Conservation (phyloP, 2,113 vertebrate species). For the Pseudorectes ferrugineus region DNA sequence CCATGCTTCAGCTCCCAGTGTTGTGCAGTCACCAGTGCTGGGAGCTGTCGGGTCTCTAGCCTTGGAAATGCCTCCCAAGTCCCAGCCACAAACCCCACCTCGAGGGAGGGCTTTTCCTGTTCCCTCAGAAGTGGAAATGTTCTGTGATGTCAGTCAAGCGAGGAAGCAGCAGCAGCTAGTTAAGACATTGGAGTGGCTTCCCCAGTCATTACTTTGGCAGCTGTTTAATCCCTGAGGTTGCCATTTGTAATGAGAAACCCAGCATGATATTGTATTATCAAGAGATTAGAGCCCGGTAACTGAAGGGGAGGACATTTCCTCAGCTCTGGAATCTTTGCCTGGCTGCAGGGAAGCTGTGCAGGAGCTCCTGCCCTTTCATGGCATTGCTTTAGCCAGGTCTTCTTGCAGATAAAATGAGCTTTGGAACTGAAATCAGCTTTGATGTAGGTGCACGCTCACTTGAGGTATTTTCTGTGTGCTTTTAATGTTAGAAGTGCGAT, state of each 20-base stretch:
- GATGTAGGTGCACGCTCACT: background rate
- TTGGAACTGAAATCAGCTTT: background rate
- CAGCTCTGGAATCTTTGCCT: background rate
- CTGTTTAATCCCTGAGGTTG: conserved; percentile 48
- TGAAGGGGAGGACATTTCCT: background rate
- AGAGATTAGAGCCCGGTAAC: background rate
- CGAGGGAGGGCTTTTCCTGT: conserved; percentile 22
- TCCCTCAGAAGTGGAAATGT: background rate
- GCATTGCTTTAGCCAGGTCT: background rate
- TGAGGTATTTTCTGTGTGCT: background rate
- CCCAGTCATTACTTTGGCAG: conserved; percentile 12
- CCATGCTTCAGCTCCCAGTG: background rate
- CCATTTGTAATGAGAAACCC: conserved; percentile 43
- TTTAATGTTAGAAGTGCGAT: background rate
- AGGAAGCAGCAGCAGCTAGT: conserved; percentile 11
- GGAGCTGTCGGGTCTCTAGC: background rate
- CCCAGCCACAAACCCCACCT: background rate
- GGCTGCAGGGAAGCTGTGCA: background rate
- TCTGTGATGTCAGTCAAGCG: background rate
- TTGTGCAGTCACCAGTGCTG: background rate
- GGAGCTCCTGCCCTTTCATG: background rate
- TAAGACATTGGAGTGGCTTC: background rate
- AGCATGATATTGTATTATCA: conserved; percentile 1
- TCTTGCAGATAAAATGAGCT: background rate
- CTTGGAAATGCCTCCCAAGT: background rate